These are phyloP conservation scores for Trididemnum clinides DNA, from an alignment of 23 tunicate species.

Conservation along the genomic window DNA sequence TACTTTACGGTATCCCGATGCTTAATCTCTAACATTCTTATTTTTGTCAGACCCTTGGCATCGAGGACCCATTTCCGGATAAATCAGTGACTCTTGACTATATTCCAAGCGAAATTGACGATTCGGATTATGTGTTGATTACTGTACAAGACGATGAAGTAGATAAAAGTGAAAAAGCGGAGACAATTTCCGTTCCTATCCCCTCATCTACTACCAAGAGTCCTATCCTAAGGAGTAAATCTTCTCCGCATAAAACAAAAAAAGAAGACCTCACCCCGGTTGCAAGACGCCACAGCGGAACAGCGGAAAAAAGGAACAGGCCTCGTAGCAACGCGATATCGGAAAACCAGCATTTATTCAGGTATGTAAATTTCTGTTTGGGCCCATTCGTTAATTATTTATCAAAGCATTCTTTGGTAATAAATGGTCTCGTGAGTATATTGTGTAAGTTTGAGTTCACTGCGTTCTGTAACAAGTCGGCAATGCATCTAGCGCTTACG, in stretches of 20 bases:
- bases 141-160: constrained; percentile 23
- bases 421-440: too few species aligned
- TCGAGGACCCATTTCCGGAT: background rate
- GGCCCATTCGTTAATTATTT: too few species aligned
- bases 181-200: background rate
- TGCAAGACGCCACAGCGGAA: constrained; percentile 52
- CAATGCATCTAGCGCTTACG: too few species aligned
- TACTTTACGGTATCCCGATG: too few species aligned
- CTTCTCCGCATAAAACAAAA: constrained; percentile 30
- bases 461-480: too few species aligned
- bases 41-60: constrained; percentile 17
- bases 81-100: background rate
- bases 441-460: too few species aligned
- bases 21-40: too few species aligned
- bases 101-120: constrained; percentile 63
- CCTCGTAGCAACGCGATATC: constrained; percentile 13
- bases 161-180: background rate
- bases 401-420: too few species aligned
- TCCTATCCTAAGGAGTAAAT: constrained; percentile 25
- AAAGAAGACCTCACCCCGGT: background rate
- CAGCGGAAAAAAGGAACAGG: constrained; percentile 12
- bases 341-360: background rate
- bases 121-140: constrained; percentile 49
- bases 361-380: too few species aligned
- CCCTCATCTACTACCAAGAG: background rate